Evolutionary conservation across 2,113 vertebrate species (phyloP), one percentile per base, ranked within the genome.

Genomic region (Mormoops blainvillei): DNA sequence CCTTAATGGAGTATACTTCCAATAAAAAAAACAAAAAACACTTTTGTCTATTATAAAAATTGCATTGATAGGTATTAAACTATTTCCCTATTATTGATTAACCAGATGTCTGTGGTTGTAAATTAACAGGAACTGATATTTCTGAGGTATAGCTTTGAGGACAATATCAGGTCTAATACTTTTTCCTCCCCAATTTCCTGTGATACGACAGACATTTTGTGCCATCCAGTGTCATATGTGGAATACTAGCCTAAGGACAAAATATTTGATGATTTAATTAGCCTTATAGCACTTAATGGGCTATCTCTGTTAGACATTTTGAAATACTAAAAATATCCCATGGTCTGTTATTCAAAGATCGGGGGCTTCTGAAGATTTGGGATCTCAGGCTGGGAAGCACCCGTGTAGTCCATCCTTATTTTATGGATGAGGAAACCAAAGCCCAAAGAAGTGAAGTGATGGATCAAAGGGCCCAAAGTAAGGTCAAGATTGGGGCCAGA

Each of bases 371-470:
- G 22, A 58, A 89, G 52, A 86, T 71, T 85, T 86, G 9, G 41
- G 41, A n/a, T 88, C 16, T 92, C 19, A 43, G 74, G 11, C 45
- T 71, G 19, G 45, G 68, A 82, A 70, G 10, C 33, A 33, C 20
- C 33, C 61, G 61, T 22, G 68, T 68, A 31, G 20, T 83, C 67
- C 12, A 50, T 45, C 24, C 18, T 92, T 61, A 61, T 81, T 92
- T 97, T 92, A 91, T 63, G 56, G 63, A 89, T 26, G 61, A 82
- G 61, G 70, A 97, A 76, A 38, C 48, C 36, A 71, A 56, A 78
- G 38, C 28, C 41, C 45, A 16, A 7, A 86, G 70, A 93, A 54
- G 22, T 12, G 20, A 77, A 36, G n/a, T 84, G 43, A 48, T 12
- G 70, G 52, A 54, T 8, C 6, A 26, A 28, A 33, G 56, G 36